phyloP scores from a whole-genome alignment of 2,113 vertebrate genomes.

The Ciconia stormi region DNA sequence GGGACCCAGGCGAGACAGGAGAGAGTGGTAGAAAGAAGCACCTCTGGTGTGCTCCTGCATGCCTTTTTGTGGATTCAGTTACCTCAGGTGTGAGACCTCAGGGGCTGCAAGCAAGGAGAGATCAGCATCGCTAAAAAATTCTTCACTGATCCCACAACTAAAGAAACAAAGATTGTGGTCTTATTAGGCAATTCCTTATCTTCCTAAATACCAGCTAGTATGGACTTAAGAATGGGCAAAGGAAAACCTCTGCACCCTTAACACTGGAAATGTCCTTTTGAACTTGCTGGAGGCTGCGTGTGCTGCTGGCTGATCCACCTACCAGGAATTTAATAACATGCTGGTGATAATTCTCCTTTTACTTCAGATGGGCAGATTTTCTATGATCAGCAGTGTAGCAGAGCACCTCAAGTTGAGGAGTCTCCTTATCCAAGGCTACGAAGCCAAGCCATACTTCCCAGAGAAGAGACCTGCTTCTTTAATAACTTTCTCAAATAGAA shows the following conservation, averaged over 20 bases:
- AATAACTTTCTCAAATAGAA: background rate
- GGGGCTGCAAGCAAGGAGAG: background rate
- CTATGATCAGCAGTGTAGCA: background rate
- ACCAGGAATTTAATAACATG: background rate
- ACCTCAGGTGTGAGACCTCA: background rate
- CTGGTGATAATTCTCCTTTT: background rate
- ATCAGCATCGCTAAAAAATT: background rate
- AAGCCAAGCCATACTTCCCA: background rate
- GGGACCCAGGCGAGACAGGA: accelerated
- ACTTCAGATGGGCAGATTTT: background rate
- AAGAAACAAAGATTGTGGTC: background rate
- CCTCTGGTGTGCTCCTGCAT: background rate
- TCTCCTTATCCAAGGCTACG: background rate
- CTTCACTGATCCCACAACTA: background rate
- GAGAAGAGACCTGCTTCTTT: background rate
- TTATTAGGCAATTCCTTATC: background rate
- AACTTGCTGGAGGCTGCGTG: background rate
- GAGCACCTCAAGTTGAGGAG: background rate
- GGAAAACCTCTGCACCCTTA: background rate
- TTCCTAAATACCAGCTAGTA: background rate
- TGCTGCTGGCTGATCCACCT: background rate
- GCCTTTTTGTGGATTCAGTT: background rate
- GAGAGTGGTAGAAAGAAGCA: background rate
- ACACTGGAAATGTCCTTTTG: background rate
- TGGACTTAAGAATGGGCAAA: background rate